Evolutionary conservation across 2,797 vertebrate species (phyloP).

Genomic region (Acrocephalus scirpaceus): DNA sequence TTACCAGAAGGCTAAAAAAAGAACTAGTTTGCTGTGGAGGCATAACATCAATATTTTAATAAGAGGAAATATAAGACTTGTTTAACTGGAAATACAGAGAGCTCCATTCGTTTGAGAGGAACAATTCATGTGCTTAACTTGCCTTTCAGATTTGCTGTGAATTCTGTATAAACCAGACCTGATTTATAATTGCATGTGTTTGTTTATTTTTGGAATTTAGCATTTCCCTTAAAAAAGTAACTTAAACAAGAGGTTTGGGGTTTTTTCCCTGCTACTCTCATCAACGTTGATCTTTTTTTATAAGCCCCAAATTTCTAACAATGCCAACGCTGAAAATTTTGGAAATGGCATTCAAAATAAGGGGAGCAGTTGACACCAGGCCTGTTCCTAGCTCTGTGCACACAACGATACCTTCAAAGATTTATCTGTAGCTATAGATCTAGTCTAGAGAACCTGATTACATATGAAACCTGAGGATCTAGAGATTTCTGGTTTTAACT

Average conservation of each 20-base stretch:
- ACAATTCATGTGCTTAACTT: not conserved
- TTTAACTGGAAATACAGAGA: not conserved
- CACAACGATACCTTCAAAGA: not conserved
- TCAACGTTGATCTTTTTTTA: not conserved
- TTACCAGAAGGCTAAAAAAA: not conserved
- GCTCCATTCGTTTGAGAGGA: not conserved
- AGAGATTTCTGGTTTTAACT: not conserved
- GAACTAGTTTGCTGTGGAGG: not conserved
- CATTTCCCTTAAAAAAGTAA: not conserved
- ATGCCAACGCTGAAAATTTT: not conserved
- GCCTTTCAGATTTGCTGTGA: not conserved
- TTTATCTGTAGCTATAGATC: not conserved
- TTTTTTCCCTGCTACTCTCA: not conserved
- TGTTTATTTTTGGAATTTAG: not conserved
- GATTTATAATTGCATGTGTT: not conserved
- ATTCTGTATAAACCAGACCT: not conserved
- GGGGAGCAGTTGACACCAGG: not conserved
- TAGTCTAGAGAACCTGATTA: not conserved
- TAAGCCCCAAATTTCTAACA: not conserved
- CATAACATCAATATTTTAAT: not conserved
- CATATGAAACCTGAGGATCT: not conserved
- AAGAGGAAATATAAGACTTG: not conserved
- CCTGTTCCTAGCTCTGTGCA: not conserved
- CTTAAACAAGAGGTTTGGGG: not conserved
- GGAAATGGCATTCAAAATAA: not conserved